Evolutionary conservation across 2,797 vertebrate genomes (phyloP), one percentile per base, ranked within the genome.

Genomic region (Acanthurus tractus): DNA sequence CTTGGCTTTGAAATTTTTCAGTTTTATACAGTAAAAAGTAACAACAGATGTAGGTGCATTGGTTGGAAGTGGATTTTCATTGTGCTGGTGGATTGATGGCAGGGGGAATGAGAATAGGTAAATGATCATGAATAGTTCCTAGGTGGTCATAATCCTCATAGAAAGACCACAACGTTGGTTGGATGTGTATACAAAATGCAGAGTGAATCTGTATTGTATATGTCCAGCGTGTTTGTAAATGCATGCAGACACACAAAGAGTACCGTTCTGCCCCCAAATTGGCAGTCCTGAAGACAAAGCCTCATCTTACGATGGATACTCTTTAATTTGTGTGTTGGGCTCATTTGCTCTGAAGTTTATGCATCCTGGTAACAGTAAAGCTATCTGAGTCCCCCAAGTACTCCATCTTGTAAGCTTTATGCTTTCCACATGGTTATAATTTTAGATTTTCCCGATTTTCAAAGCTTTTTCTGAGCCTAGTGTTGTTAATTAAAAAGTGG

Each of bases 401-500:
- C 87, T 89, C 83, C 83, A 88, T 88, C 86, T 80, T 89, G 78
- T 84, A 79, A 74, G 86, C 90, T 84, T 89, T 85, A 93, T 88
- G 85, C 74, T 66, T 85, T 92, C 86, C 92, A 90, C 80, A 93
- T 94, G 93, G 91, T 93, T 94, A 91, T 92, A 92, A 92, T 94
- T 94, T 93, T 70, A 87, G 79, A 90, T 93, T 93, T 94, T 90
- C 74, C 53, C 18, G 22, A 76, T 90, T 93, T 93, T 95, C 91
- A 91, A 93, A 93, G 92, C 78, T 91, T 90, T 89, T 88, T 81
- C 84, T 74, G 66, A 86, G 79, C 82, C 81, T 79, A 90, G 86
- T 93, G 92, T 88, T 93, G 88, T 92, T 95, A 93, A 95, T 95
- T 94, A 94, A 82, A 94, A 93, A 88, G 92, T 89, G 90, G 77